phyloP scores from a whole-genome alignment of 1,140 invertebrate species.

The Dermatophagoides farinae region DNA sequence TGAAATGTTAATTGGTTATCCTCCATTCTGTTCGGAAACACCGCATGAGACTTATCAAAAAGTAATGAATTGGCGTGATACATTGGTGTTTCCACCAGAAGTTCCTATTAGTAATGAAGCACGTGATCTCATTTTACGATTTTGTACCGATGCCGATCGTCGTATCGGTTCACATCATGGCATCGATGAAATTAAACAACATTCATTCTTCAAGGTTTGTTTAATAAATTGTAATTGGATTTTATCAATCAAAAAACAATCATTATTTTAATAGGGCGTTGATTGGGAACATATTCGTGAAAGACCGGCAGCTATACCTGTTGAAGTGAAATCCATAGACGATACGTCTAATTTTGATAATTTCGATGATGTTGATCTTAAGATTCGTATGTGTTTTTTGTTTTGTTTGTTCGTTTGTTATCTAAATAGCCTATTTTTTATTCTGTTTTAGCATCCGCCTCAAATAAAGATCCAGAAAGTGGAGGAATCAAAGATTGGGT shows the following conservation, averaged over 20 bases:
- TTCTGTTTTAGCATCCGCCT: constrained; percentile 40
- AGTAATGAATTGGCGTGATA: constrained; percentile 98
- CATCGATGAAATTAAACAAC: constrained; percentile 34
- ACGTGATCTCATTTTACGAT: constrained; percentile 33
- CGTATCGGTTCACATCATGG: constrained; percentile 33
- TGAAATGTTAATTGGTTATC: constrained; percentile 99
- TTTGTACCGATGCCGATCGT: constrained; percentile 85
- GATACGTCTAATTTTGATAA: constrained; percentile 99
- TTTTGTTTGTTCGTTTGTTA: neutral
- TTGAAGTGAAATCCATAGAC: constrained; percentile 49
- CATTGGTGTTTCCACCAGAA: constrained; percentile 91
- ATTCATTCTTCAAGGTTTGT: constrained; percentile 31
- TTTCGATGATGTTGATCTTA: constrained; percentile 93
- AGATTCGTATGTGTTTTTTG: constrained; percentile 37
- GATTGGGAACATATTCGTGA: constrained; percentile 73
- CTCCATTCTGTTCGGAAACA: constrained; percentile 97
- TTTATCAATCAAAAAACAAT: neutral
- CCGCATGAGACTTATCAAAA: constrained; percentile 98
- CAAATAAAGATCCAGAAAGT: constrained; percentile 29
- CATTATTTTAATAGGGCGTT: constrained; percentile 19
- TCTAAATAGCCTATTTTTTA: constrained; percentile 4
- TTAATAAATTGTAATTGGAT: constrained; percentile 14
- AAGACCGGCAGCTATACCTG: constrained; percentile 84
- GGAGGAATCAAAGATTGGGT: constrained; percentile 81
- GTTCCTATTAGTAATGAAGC: constrained; percentile 82